Base-by-base conservation (phyloP, 2,113 vertebrate species). In the Anas platyrhynchos region DNA sequence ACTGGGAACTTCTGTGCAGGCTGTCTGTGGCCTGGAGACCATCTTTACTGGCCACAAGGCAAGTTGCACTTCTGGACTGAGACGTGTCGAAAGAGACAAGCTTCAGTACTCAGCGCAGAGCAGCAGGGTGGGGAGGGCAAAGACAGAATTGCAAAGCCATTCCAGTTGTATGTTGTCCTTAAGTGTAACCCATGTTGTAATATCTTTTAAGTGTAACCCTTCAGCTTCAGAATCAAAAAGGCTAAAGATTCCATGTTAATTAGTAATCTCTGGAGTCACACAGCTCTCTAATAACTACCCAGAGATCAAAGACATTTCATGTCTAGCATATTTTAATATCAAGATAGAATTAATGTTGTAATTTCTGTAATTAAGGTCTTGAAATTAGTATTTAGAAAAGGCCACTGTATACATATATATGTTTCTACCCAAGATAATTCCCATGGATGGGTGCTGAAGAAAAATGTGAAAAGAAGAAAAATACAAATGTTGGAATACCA, bases 281-380 rank as follows among this genome's bases (percentile, higher is more conserved):
- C 32, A 88, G 46, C 71, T 52, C 73, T 81, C n/a, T 88, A 94
- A 86, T 78, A 91, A 55, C 79, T 79, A 88, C 46, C 61, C 74
- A 74, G 32, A 71, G 75, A 94, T 93, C 56, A 91, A 82, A 92
- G 90, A 71, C 22, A 66, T 85, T 83, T 85, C 25, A 85, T 44
- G 29, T 41, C 79, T 82, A 83, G 69, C 62, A 55, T 54, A 90
- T 90, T 90, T 95, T 81, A 95, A 73, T 72, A 92, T 79, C 76
- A 90, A 93, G 65, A 88, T n/a, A 91, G 61, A 91, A 90, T 71
- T 83, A 86, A 80, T 3, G 4, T 74, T 88, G n/a, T 68, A 72
- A 89, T 79, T 92, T 79, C 13, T 72, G 55, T 85, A 86, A 88
- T 91, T 78, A 56, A 62, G 54, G 31, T 71, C 17, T 48, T 83